Conservation (phyloP, 2,113 vertebrate species). For the Hippocampus mohnikei region DNA sequence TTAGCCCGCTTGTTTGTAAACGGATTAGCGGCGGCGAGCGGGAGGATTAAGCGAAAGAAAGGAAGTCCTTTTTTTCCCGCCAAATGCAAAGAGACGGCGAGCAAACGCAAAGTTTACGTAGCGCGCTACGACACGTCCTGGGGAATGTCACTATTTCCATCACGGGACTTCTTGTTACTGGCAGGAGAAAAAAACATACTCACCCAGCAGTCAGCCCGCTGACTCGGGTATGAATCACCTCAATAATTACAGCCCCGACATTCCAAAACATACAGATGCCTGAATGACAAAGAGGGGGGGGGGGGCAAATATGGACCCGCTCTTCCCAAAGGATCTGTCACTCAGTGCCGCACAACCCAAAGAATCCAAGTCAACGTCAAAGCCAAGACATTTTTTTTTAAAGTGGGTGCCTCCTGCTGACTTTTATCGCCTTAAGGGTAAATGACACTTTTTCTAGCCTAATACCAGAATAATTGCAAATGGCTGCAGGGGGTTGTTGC, state of each 20-base stretch:
- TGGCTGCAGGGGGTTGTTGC: slow-evolving; percentile 67
- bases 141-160: slow-evolving; percentile 63
- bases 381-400: neutral
- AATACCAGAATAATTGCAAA: slow-evolving; percentile 78
- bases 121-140: slow-evolving; percentile 57
- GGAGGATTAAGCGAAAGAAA: slow-evolving; percentile 8
- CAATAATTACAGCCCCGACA: slow-evolving; percentile 41
- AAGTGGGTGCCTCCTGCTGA: slow-evolving; percentile 7
- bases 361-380: slow-evolving; percentile 33
- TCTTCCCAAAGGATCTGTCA: slow-evolving; percentile 38
- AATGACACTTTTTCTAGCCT: slow-evolving; percentile 62
- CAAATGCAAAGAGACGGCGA: slow-evolving; percentile 34
- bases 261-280: slow-evolving; percentile 27
- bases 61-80: slow-evolving; percentile 10
- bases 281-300: slow-evolving; percentile 26
- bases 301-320: slow-evolving; percentile 31
- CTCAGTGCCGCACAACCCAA: slow-evolving; percentile 22
- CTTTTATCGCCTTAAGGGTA: slow-evolving; percentile 66
- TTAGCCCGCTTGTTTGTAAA: slow-evolving; percentile 37
- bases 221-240: slow-evolving; percentile 43
- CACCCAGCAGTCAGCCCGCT: slow-evolving; percentile 11
- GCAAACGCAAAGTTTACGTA: slow-evolving; percentile 38
- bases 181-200: slow-evolving; percentile 13
- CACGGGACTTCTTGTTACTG: slow-evolving; percentile 5
- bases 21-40: slow-evolving; percentile 44